Evolutionary conservation across 1,140 invertebrate genomes (phyloP).

Genomic region (Solen grandis): DNA sequence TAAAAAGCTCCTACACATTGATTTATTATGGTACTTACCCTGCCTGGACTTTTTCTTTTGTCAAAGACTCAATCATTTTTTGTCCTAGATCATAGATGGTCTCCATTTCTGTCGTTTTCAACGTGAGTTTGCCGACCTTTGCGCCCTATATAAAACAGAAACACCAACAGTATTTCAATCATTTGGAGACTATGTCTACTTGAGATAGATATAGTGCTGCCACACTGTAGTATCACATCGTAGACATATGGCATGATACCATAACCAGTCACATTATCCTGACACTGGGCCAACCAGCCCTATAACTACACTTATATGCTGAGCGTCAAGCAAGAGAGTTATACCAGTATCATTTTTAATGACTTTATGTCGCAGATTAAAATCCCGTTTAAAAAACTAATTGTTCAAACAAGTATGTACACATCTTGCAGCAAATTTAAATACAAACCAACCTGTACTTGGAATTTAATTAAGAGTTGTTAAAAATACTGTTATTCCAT

Average conservation of each 20-base stretch:
- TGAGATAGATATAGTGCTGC: background rate
- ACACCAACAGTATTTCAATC: background rate
- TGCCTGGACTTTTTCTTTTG: constrained; percentile 94
- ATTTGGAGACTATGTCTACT: background rate
- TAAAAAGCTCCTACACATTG: no score
- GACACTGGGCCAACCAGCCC: background rate
- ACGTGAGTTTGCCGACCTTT: constrained; percentile 94
- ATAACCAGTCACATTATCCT: background rate
- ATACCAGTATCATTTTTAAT: background rate
- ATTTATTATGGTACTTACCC: constrained; percentile 82
- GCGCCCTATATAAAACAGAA: constrained; percentile 84
- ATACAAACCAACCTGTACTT: no score
- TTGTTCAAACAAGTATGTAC: no score
- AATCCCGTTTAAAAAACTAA: no score
- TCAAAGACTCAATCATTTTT: constrained; percentile 98
- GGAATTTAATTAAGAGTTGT: no score
- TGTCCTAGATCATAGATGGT: constrained; percentile 99
- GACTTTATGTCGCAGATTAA: no score
- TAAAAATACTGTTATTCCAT: no score
- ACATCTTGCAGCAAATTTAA: no score
- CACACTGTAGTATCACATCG: background rate
- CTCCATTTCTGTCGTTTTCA: constrained; percentile 99
- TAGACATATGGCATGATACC: background rate
- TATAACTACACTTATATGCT: background rate
- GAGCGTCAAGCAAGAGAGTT: background rate